Evolutionary conservation across 2,888 invertebrate species (phyloP).

Genomic region (Phoronis australis): DNA sequence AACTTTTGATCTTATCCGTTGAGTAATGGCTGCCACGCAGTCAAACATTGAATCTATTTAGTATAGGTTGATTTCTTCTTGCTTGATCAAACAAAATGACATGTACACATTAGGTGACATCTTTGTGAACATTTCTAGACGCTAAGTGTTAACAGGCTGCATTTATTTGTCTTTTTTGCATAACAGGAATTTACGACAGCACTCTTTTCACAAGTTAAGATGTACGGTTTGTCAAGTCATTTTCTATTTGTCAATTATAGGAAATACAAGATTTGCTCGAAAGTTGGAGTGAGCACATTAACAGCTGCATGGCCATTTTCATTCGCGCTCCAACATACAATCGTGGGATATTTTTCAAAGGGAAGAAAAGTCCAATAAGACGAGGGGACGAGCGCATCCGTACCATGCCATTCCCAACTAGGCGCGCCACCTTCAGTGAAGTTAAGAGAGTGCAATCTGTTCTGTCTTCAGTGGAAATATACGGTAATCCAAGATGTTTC

Average conservation of each 20-base stretch:
- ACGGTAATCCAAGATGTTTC: no score
- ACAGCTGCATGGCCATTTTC: constrained; percentile 66
- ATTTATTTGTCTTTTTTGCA: no score
- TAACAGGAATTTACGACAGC: no score
- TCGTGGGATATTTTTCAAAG: constrained; percentile 65
- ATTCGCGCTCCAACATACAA: constrained; percentile 74
- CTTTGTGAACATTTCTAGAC: no score
- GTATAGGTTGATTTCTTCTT: no score
- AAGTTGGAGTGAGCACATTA: constrained; percentile 65
- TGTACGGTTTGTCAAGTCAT: neutral
- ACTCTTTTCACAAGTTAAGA: neutral
- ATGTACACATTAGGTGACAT: no score
- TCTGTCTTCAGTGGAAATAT: no score
- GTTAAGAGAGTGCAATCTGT: constrained; percentile 69
- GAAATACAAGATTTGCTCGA: constrained; percentile 69
- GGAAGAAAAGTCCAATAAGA: constrained; percentile 64
- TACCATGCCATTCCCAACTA: constrained; percentile 72
- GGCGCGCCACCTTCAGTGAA: constrained; percentile 75
- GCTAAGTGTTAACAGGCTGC: no score
- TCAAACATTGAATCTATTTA: no score
- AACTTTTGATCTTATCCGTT: no score
- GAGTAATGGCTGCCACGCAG: no score
- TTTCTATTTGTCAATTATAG: constrained; percentile 55
- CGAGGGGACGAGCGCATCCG: constrained; percentile 39
- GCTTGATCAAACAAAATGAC: no score